These are phyloP conservation scores for Zoanthus solanderi DNA, from an alignment of 92 coral and sea anemone species.

Conservation along the genomic window DNA sequence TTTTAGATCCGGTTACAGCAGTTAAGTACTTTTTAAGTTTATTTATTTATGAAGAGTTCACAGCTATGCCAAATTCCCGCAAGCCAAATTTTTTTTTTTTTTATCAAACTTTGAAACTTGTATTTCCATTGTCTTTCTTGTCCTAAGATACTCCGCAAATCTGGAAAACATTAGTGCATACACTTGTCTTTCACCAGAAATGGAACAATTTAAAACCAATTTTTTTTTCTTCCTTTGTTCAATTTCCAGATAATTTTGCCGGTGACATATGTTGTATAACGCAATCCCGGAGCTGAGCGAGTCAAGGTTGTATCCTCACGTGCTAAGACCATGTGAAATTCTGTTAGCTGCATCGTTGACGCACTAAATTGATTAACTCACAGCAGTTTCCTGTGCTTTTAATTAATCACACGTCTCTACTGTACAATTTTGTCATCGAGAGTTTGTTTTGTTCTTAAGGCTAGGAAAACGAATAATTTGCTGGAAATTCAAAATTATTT, in stretches of 20 bases:
- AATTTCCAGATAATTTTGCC: background rate
- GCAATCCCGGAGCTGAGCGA: background rate
- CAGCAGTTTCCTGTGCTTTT: background rate
- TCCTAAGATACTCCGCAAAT: background rate
- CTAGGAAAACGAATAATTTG: background rate
- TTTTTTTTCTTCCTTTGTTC: background rate
- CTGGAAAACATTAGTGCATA: background rate
- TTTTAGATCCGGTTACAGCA: too few species aligned
- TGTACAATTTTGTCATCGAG: background rate
- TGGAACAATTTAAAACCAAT: background rate
- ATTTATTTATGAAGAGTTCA: too few species aligned
- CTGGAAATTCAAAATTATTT: background rate
- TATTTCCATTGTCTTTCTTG: background rate
- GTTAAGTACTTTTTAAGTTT: too few species aligned
- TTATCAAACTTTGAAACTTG: background rate
- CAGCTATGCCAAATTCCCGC: background rate
- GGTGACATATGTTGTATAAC: background rate
- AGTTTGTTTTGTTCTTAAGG: background rate
- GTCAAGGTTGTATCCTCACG: background rate
- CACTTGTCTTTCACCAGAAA: too few species aligned
- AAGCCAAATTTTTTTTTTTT: background rate
- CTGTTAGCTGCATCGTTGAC: background rate
- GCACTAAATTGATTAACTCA: background rate
- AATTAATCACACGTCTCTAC: background rate
- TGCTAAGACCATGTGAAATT: background rate